phyloP scores from a whole-genome alignment of 2,113 vertebrate species.

The Ciconia stormi region DNA sequence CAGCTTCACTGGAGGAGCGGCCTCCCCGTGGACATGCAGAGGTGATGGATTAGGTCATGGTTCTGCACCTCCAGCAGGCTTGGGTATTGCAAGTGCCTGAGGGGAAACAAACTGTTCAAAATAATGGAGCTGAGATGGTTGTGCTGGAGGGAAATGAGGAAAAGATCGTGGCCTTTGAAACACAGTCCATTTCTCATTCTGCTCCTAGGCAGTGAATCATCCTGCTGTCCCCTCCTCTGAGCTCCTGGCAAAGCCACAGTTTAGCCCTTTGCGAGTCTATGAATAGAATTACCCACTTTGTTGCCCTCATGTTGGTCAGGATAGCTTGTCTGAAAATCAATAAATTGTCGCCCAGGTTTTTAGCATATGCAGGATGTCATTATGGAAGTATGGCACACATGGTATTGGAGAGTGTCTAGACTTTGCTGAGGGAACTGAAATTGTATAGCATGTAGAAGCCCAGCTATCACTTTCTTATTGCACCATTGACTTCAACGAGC shows the following conservation, averaged over 20 bases:
- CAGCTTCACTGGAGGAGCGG: neutral
- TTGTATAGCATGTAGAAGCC: neutral
- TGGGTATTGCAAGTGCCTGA: neutral
- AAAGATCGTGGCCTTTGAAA: slow-evolving; percentile 4
- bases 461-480: neutral
- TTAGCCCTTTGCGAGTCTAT: neutral
- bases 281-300: neutral
- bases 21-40: rapidly evolving
- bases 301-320: neutral
- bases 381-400: neutral
- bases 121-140: neutral
- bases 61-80: neutral
- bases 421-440: neutral
- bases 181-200: neutral
- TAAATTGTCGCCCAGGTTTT: neutral
- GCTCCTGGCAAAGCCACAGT: neutral
- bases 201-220: neutral
- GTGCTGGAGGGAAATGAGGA: neutral
- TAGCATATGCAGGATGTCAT: neutral
- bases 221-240: neutral
- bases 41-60: neutral
- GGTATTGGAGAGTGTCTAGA: neutral
- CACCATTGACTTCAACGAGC: too few species aligned
- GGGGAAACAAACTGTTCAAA: neutral
- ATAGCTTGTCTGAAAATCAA: neutral